These are phyloP conservation scores for Gobionotothen gibberifrons DNA, from an alignment of 2,797 vertebrate species.

Conservation along the genomic window DNA sequence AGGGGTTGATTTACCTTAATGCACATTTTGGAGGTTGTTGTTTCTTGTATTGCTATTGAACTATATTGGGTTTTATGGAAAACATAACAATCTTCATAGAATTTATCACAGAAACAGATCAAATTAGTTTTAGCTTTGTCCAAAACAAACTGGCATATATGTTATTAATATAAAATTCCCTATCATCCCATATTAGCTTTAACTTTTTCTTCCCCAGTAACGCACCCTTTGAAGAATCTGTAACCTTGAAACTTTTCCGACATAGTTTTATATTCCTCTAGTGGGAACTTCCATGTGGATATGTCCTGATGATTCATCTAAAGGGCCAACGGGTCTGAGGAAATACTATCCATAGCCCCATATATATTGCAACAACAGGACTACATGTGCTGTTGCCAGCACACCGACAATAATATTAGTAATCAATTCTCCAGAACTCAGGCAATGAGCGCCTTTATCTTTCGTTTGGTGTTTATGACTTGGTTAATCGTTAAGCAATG, in stretches of 20 bases:
- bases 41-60: too few relatives aligned
- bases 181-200: not conserved
- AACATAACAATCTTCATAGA: too few relatives aligned
- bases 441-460: conserved; percentile 78
- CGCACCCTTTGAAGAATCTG: conserved; percentile 6
- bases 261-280: not conserved
- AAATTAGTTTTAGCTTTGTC: too few relatives aligned
- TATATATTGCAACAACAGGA: conserved; percentile 73
- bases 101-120: too few relatives aligned
- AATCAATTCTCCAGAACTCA: conserved; percentile 74
- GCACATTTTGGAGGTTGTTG: too few relatives aligned
- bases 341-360: conserved; percentile 54
- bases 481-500: conserved; percentile 87
- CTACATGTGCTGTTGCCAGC: conserved; percentile 69
- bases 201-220: conserved; percentile 11
- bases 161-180: not conserved
- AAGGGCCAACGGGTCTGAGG: conserved; percentile 43
- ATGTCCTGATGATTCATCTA: conserved; percentile 53
- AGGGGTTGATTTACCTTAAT: too few relatives aligned
- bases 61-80: too few relatives aligned
- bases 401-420: conserved; percentile 81
- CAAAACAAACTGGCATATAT: not conserved
- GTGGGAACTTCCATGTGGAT: conserved; percentile 33
- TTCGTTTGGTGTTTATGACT: conserved; percentile 79
- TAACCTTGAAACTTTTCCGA: conserved; percentile 68